Evolutionary conservation across 2,113 vertebrate species (phyloP).

Genomic region (Copsychus sechellarum): DNA sequence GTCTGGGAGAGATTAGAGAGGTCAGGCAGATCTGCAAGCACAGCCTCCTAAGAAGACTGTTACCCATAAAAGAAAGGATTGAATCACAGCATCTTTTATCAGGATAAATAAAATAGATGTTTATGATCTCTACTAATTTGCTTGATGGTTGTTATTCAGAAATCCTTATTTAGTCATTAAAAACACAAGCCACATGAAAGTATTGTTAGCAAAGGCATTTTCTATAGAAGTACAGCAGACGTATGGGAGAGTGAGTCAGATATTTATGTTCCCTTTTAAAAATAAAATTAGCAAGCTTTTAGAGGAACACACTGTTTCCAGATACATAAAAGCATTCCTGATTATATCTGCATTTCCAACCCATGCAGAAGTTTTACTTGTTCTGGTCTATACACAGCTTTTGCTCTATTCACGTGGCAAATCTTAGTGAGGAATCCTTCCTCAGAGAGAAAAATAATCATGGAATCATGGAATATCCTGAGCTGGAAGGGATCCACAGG

Average conservation of each 20-base stretch:
- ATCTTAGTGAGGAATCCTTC: not conserved
- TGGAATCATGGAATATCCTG: not conserved
- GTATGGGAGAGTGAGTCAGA: conserved; percentile 25
- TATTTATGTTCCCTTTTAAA: conserved; percentile 22
- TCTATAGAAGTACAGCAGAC: not conserved
- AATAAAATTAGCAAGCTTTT: conserved; percentile 37
- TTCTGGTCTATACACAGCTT: not conserved
- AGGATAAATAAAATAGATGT: not conserved
- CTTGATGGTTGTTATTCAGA: not conserved
- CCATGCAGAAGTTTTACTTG: not conserved
- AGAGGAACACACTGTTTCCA: conserved; percentile 27
- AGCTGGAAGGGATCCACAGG: not conserved
- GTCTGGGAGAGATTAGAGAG: not conserved
- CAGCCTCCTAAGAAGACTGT: not conserved
- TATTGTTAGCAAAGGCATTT: not conserved
- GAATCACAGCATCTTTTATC: not conserved
- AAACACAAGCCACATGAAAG: not conserved
- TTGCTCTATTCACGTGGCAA: not conserved
- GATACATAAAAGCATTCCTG: not conserved
- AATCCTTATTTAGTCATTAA: conserved; percentile 19
- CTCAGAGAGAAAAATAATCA: not conserved
- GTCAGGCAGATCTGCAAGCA: not conserved
- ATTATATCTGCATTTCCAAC: not conserved
- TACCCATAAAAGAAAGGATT: not conserved
- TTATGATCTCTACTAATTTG: conserved; percentile 11